Evolutionary conservation across 2,797 vertebrate genomes (phyloP).

Genomic region (Chromobotia macracanthus): DNA sequence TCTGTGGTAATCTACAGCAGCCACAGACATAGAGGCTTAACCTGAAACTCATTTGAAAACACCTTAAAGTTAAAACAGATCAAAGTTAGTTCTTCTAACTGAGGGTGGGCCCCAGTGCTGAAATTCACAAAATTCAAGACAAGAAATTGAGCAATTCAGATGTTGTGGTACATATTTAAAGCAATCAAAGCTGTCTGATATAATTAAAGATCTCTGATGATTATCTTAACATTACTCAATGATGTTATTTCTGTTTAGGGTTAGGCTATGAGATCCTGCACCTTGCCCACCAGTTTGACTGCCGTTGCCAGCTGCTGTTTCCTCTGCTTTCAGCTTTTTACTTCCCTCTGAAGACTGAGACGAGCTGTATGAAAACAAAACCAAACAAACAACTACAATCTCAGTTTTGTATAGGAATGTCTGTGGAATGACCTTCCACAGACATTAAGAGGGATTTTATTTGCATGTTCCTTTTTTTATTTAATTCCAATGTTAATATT

Average conservation of each 20-base stretch:
- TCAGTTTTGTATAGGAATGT: background rate
- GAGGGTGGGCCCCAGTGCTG: background rate
- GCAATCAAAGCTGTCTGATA: too few species aligned
- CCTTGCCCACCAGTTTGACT: conserved; percentile 85
- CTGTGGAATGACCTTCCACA: background rate
- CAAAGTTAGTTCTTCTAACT: background rate
- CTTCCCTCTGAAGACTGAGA: conserved; percentile 87
- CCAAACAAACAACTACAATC: background rate
- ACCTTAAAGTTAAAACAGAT: background rate
- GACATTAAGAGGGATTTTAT: background rate
- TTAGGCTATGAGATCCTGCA: too few species aligned
- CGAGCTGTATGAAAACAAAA: conserved; percentile 75
- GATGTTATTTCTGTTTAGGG: too few species aligned
- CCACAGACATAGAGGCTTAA: background rate
- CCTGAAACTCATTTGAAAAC: background rate
- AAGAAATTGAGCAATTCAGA: too few species aligned
- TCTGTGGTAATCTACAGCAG: background rate
- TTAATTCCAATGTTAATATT: background rate
- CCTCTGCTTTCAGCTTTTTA: conserved; percentile 90
- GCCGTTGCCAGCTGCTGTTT: conserved; percentile 70
- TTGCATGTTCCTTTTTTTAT: background rate
- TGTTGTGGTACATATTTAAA: too few species aligned
- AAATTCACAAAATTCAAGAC: too few species aligned
- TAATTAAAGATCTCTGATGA: background rate
- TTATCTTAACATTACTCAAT: background rate